phyloP scores from a whole-genome alignment of 1,140 invertebrate genomes.

The Oedothorax gibbosus region DNA sequence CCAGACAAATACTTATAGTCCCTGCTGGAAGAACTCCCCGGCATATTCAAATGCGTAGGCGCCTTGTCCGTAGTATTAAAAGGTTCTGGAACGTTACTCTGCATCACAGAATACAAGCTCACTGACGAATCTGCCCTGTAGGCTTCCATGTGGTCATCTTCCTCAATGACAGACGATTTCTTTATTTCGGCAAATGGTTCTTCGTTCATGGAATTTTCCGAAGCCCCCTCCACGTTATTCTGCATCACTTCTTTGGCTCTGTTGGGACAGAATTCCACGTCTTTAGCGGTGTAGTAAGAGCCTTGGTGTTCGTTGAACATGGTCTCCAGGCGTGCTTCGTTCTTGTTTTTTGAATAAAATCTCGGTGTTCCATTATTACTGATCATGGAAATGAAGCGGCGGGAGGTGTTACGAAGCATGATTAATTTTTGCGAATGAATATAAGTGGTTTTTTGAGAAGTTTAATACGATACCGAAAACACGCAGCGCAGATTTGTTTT shows the following conservation, averaged over 20 bases:
- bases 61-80: constrained; percentile 27
- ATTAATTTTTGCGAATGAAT: no score
- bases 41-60: constrained; percentile 56
- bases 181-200: neutral
- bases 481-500: no score
- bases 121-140: constrained; percentile 33
- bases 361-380: no score
- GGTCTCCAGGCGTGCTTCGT: neutral
- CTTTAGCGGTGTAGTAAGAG: constrained; percentile 44
- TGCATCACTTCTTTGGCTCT: constrained; percentile 50
- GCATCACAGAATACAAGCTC: constrained; percentile 53
- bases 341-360: neutral
- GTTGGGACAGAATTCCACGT: constrained; percentile 51
- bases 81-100: constrained; percentile 54
- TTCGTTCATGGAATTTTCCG: constrained; percentile 4
- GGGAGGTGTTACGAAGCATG: no score
- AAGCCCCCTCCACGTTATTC: constrained; percentile 43
- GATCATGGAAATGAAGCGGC: no score
- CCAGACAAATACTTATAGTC: constrained; percentile 51
- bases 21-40: constrained; percentile 28
- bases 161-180: neutral
- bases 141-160: constrained; percentile 35
- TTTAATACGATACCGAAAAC: no score
- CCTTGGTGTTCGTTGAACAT: constrained; percentile 35
- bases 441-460: no score